These are phyloP conservation scores for Haliaeetus leucogaster DNA, from an alignment of 2,113 vertebrate genomes.

Conservation along the genomic window DNA sequence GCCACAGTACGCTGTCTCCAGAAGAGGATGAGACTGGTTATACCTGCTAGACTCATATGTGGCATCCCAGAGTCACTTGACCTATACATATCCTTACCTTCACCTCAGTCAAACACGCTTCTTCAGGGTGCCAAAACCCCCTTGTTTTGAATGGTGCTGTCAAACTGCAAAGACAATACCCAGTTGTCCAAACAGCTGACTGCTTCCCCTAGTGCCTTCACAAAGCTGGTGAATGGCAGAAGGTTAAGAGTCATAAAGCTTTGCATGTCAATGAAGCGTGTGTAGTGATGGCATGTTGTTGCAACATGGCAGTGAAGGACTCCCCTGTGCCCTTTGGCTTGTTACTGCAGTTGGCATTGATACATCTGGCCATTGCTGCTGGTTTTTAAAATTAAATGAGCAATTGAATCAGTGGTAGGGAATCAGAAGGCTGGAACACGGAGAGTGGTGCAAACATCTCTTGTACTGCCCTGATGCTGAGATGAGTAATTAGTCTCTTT, in stretches of 20 bases:
- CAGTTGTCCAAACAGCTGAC: neutral
- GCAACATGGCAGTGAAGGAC: neutral
- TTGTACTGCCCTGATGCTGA: neutral
- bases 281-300: neutral
- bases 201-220: neutral
- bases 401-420: neutral
- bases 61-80: neutral
- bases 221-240: neutral
- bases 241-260: neutral
- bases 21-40: neutral
- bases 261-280: neutral
- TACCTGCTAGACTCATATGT: neutral
- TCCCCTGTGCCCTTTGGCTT: neutral
- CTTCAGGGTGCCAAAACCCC: neutral
- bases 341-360: neutral
- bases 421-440: neutral
- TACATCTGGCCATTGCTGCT: neutral
- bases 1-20: neutral
- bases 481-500: neutral
- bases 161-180: neutral
- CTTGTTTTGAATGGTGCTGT: neutral
- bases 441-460: neutral
- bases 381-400: neutral
- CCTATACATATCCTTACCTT: neutral
- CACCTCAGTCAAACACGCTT: neutral